Conservation (phyloP, 2,797 vertebrate genomes). For the Alosa sapidissima region DNA sequence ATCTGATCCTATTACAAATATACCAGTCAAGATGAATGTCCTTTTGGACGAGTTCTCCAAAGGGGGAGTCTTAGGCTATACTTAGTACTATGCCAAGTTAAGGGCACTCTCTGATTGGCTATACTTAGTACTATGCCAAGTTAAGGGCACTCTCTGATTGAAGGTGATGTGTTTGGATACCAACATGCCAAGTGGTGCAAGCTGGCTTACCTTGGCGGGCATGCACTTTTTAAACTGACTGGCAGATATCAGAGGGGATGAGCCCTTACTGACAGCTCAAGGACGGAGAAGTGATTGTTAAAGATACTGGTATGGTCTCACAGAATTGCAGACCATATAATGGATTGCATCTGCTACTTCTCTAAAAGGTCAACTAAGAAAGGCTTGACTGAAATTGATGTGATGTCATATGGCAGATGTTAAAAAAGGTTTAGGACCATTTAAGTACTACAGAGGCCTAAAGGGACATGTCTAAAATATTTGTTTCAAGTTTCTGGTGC, state of each 20-base stretch:
- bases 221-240: conserved; percentile 74
- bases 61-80: neutral
- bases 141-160: neutral
- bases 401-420: too few species aligned
- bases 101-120: too few species aligned
- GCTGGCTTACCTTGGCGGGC: conserved; percentile 81
- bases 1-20: too few species aligned
- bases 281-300: conserved; percentile 86
- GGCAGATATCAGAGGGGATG: conserved; percentile 69
- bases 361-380: too few species aligned
- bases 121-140: neutral
- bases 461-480: too few species aligned
- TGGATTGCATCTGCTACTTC: too few species aligned
- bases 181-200: neutral
- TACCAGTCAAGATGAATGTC: neutral
- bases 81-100: neutral
- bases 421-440: too few species aligned
- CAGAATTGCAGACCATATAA: conserved; percentile 22
- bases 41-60: neutral
- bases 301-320: conserved; percentile 81
- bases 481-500: too few species aligned
- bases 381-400: too few species aligned
- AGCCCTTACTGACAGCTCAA: conserved; percentile 88
- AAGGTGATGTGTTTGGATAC: neutral
- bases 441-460: too few species aligned